Evolutionary conservation across 2,113 vertebrate genomes (phyloP), one percentile per base, ranked within the genome.

Genomic region (Channa argus): DNA sequence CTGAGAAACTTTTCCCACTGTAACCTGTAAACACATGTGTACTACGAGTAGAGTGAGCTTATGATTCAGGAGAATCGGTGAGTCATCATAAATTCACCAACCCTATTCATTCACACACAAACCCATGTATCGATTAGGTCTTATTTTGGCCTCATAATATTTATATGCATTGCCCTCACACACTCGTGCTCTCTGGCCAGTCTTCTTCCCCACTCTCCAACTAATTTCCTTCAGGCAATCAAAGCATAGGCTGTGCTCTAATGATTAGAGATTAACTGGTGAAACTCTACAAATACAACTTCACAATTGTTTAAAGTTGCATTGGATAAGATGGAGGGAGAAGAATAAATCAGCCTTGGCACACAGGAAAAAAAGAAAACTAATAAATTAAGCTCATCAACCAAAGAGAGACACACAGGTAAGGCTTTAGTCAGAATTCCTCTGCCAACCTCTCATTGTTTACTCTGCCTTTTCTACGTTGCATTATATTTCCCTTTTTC

Each of bases 61-160:
- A 70, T 70, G 70, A 45, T 55, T 71, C 66, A 71, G 64, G 73
- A 73, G 59, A 83, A 67, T 59, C 63, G 41, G 46, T n/a, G 83
- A 73, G 66, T 45, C 67, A 3, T 75, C 63, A 49, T n/a, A 8
- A 74, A 65, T 78, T 46, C 38, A 47, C 63, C 66, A 49, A 6
- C 59, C 50, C 52, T 44, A 47, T n/a, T 36, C 51, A 50, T 52
- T 71, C 68, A 41, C 54, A 70, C 49, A 72, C 11, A 44, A 24
- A 24, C 24, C 33, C 50, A 41, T 33, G 24, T 12, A 34, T 61
- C 62, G 78, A 79, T 84, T 52, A 39, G 13, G 5, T 5, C 15
- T 50, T 50, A 12, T 44, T 68, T 39, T n/a, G 12, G 37, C 54
- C 51, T n/a, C n/a, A 46, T 66, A 6, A 41, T 58, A 43, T 66